These are phyloP conservation scores for Pseudochaenichthys georgianus DNA, from an alignment of 2,797 vertebrate genomes.

Conservation along the genomic window DNA sequence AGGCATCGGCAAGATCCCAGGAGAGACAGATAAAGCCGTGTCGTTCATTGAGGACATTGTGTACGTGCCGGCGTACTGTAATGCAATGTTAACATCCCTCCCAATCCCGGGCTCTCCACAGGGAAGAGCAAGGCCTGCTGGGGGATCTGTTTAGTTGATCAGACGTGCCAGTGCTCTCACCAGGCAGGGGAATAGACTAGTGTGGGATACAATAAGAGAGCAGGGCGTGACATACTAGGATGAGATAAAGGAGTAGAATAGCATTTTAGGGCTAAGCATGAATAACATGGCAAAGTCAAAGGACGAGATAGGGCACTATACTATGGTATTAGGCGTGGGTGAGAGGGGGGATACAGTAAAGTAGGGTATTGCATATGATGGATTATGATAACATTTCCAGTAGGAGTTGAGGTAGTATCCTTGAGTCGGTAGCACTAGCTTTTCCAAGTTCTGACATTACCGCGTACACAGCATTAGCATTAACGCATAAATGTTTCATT, in stretches of 20 bases:
- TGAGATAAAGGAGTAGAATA: slow-evolving; percentile 70
- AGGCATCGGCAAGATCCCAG: slow-evolving; percentile 69
- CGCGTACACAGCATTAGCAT: neutral
- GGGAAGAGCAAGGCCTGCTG: slow-evolving; percentile 76
- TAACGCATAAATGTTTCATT: neutral
- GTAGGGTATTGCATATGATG: neutral
- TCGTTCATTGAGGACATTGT: slow-evolving; percentile 78
- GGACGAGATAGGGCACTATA: slow-evolving; percentile 30
- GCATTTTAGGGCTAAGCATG: slow-evolving; percentile 56
- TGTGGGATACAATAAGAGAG: slow-evolving; percentile 65
- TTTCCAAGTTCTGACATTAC: neutral
- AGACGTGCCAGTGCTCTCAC: slow-evolving; percentile 72
- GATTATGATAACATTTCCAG: slow-evolving; percentile 12
- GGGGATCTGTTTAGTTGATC: slow-evolving; percentile 81
- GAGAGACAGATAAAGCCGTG: slow-evolving; percentile 79
- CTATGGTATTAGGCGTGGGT: slow-evolving; percentile 14
- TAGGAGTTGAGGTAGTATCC: neutral
- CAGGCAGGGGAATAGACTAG: slow-evolving; percentile 68
- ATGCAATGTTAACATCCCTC: slow-evolving; percentile 80
- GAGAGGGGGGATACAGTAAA: neutral
- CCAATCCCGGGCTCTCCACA: slow-evolving; percentile 67
- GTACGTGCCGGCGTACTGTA: slow-evolving; percentile 65
- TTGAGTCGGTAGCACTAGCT: neutral
- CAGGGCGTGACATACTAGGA: slow-evolving; percentile 67
- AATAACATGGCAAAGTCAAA: slow-evolving; percentile 59